A percentile compares a stretch with the other conserved stretches of the same genome.
Evolutionary conservation across 2,113 vertebrate species (phyloP).

Genomic region (Alosa alosa): DNA sequence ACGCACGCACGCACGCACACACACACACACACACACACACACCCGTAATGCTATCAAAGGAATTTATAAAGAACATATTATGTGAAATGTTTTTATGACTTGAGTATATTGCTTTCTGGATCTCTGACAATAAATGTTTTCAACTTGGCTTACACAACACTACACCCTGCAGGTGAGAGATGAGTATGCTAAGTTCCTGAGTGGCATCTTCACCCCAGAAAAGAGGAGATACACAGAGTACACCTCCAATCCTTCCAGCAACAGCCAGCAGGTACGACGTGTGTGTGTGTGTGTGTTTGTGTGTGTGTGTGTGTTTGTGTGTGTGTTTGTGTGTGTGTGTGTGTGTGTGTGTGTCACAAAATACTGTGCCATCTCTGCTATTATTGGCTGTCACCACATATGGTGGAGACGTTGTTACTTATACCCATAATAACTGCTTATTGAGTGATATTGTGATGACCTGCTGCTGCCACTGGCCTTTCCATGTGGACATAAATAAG

Average conservation of each 20-base stretch:
- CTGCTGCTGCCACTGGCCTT: too few species aligned
- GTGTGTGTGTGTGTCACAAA: neutral
- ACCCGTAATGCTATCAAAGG: too few species aligned
- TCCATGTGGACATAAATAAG: too few species aligned
- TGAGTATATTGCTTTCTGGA: neutral
- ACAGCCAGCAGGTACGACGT: constrained; percentile 51
- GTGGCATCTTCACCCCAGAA: constrained; percentile 53
- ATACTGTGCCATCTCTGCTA: neutral
- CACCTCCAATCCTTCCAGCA: constrained; percentile 68
- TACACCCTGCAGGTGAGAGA: constrained; percentile 77
- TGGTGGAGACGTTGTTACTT: neutral
- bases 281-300: neutral
- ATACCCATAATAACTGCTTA: too few species aligned
- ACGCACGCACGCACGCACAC: neutral
- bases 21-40: neutral
- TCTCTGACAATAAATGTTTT: neutral
- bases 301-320: too few species aligned
- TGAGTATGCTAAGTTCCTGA: constrained; percentile 72
- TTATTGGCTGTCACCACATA: too few species aligned
- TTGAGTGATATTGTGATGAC: too few species aligned
- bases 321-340: too few species aligned
- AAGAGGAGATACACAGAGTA: constrained; percentile 74
- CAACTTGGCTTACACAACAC: constrained; percentile 39
- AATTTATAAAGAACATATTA: too few species aligned
- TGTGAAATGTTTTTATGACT: too few species aligned